Evolutionary conservation across 23 tunicate genomes (phyloP), one percentile per base, ranked within the genome.

Genomic region (Trididemnum miniatum): DNA sequence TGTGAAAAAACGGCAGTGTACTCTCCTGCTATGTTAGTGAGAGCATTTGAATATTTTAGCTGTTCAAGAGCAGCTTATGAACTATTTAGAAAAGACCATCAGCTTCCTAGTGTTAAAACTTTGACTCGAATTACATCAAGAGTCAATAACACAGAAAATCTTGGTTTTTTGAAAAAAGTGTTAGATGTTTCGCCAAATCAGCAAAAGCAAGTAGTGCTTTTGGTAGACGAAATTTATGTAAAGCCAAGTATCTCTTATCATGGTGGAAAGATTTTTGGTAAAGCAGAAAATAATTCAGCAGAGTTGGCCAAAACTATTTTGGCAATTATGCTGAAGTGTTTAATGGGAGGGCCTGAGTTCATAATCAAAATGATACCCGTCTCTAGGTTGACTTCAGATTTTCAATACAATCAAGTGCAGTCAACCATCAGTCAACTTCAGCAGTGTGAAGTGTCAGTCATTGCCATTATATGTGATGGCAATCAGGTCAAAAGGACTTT

Each of bases 381-480:
- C 2, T 5, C 5, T 29, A 15, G 38, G 5, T 33, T 69, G 5
- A 69, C 38, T 31, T 35, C 75, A 29, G 12, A 29, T 9, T 69
- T 69, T 69, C 75, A 29, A 30, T 32, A 28, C n/a, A 12, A 69
- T 29, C 38, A 69, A 32, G 25, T 33, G 9, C 3, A 9, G 20
- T 31, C 39, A n/a, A 62, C 31, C 4, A 69, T 69, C 37, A 22
- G 5, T 32, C 20, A 30, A 28, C 22, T 69, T 3, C 20, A 69
- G 12, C 12, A 69, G 69, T 62, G 69, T 25, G 69, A 24, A 4
- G 38, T 24, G 31, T 5, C 20, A 4, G 39, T 69, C n/a, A 37
- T 69, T 69, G 75, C 75, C 20, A 69, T 69, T 28, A 69, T 69
- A 5, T 69, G 75, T 33, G 75, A 69, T 69, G 75, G 37, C 29